Evolutionary conservation across 1,140 invertebrate genomes (phyloP).

Genomic region (Drosophila obscura): DNA sequence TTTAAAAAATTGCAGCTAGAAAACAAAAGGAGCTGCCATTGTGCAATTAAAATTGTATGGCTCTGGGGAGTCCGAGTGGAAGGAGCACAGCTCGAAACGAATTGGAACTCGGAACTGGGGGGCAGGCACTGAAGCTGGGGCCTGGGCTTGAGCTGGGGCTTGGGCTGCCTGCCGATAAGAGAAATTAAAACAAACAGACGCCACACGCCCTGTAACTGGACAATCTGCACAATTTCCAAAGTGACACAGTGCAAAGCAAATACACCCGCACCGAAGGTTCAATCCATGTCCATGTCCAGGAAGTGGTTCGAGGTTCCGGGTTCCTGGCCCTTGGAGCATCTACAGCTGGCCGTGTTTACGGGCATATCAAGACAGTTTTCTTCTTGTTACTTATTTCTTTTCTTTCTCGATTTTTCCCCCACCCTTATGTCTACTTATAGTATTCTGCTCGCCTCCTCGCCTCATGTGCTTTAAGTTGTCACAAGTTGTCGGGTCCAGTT

Average conservation of each 20-base stretch:
- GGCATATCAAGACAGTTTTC: constrained; percentile 72
- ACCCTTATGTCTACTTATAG: constrained; percentile 26
- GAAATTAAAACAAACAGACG: constrained; percentile 79
- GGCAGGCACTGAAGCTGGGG: constrained; percentile 3
- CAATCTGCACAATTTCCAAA: constrained; percentile 73
- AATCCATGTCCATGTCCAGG: constrained; percentile 44
- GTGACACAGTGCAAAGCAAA: constrained; percentile 72
- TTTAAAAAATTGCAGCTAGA: constrained; percentile 74
- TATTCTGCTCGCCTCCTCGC: constrained; percentile 11
- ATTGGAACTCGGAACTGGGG: constrained; percentile 5
- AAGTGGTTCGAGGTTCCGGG: neutral
- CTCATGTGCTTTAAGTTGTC: constrained; percentile 76
- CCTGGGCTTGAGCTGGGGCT: neutral
- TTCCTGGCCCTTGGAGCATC: constrained; percentile 18
- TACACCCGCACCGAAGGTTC: constrained; percentile 52
- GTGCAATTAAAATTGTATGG: constrained; percentile 81
- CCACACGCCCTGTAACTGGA: constrained; percentile 50
- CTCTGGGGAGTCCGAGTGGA: constrained; percentile 53
- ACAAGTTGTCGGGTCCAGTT: constrained; percentile 75
- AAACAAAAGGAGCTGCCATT: constrained; percentile 76
- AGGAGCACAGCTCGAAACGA: constrained; percentile 24
- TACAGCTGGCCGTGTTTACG: constrained; percentile 75
- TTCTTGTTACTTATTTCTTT: constrained; percentile 11
- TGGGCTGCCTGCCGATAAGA: constrained; percentile 74
- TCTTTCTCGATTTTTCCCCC: constrained; percentile 14